A percentile compares a stretch with the other conserved stretches of the same genome.
These are phyloP conservation scores for Sebastes nivosus DNA, from an alignment of 2,797 vertebrate genomes.

Conservation along the genomic window DNA sequence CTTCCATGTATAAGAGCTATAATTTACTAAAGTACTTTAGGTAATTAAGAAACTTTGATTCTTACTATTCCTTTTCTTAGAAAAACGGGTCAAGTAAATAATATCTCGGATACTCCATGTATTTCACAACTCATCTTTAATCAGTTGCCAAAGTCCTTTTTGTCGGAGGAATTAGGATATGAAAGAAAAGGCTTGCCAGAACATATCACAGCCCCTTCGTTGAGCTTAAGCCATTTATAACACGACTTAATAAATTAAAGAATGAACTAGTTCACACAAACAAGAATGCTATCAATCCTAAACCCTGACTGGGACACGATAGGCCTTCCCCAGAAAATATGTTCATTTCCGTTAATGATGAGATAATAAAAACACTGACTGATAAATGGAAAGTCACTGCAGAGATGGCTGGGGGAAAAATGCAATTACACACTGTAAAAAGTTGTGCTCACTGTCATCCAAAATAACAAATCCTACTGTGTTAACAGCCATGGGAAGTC, in stretches of 20 bases:
- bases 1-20: slow-evolving; percentile 5
- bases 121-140: slow-evolving; percentile 3
- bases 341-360: slow-evolving; percentile 5
- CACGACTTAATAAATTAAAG: slow-evolving; percentile 5
- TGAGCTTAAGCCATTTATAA: slow-evolving; percentile 1
- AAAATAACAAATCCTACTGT: slow-evolving; percentile 18
- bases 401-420: not conserved
- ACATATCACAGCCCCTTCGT: not conserved
- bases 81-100: not conserved
- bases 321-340: not conserved
- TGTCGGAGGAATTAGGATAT: not conserved
- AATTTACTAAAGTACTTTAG: slow-evolving; percentile 25
- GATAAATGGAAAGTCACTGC: not conserved
- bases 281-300: not conserved
- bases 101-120: not conserved
- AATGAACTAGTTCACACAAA: slow-evolving; percentile 9
- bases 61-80: not conserved
- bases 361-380: slow-evolving; percentile 9
- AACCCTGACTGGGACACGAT: not conserved
- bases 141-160: slow-evolving; percentile 9
- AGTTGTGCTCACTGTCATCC: not conserved
- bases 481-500: slow-evolving; percentile 87
- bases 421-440: not conserved
- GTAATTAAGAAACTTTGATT: slow-evolving; percentile 36
- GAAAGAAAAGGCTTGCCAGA: not conserved